These are phyloP conservation scores for Micrasema minimum DNA, from an alignment of 1,140 invertebrate genomes.

Conservation along the genomic window DNA sequence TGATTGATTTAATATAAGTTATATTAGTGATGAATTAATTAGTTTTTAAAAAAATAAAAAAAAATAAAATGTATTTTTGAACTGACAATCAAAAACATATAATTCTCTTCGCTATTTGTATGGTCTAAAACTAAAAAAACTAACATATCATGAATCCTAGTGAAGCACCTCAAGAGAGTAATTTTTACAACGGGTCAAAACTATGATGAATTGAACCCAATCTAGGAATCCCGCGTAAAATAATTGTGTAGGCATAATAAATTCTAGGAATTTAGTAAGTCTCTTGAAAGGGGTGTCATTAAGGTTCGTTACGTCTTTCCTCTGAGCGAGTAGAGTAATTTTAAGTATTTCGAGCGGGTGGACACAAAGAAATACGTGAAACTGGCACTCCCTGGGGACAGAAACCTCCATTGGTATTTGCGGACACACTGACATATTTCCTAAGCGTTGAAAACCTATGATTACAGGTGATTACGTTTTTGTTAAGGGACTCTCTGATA, in stretches of 20 bases:
- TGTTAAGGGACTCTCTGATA: neutral
- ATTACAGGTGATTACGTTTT: slow-evolving; percentile 29
- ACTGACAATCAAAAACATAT: too few species aligned
- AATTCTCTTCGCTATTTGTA: too few species aligned
- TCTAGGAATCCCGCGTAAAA: too few species aligned
- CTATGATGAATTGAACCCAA: too few species aligned
- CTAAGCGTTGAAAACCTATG: slow-evolving; percentile 17
- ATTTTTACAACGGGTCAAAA: too few species aligned
- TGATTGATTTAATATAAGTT: too few species aligned
- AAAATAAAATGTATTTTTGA: too few species aligned
- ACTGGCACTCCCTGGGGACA: neutral
- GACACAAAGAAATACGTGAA: slow-evolving; percentile 20
- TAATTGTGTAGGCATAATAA: neutral
- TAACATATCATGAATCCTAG: too few species aligned
- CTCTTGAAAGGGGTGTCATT: slow-evolving; percentile 18
- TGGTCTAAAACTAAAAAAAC: too few species aligned
- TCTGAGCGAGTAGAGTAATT: slow-evolving; percentile 24
- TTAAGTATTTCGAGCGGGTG: slow-evolving; percentile 24
- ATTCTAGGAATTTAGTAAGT: slow-evolving; percentile 8
- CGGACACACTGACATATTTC: slow-evolving; percentile 29
- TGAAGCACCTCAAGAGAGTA: too few species aligned
- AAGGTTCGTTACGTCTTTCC: slow-evolving; percentile 37
- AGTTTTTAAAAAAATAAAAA: too few species aligned
- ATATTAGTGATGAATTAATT: too few species aligned
- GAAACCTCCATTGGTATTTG: slow-evolving; percentile 1